Evolutionary conservation across 2,113 vertebrate genomes (phyloP).

Genomic region (Channa argus): DNA sequence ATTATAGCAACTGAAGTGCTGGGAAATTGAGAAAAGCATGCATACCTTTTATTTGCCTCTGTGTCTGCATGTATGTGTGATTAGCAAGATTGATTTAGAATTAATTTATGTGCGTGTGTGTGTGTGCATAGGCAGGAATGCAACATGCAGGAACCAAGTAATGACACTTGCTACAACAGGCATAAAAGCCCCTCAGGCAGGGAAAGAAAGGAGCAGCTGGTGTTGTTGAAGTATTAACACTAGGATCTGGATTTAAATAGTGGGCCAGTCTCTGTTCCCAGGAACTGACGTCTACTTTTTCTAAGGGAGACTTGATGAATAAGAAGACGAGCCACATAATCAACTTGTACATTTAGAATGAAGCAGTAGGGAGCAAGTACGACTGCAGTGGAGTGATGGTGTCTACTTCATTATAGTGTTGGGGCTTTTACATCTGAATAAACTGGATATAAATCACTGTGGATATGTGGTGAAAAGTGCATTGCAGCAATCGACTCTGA

Average conservation of each 20-base stretch:
- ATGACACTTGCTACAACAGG: conserved; percentile 51
- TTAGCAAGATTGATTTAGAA: conserved; percentile 35
- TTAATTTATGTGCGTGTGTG: conserved; percentile 21
- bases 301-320: conserved; percentile 35
- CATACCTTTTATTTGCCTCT: conserved; percentile 2
- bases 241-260: conserved; percentile 48
- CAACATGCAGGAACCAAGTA: conserved; percentile 49
- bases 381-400: conserved; percentile 29
- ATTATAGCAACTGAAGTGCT: not conserved
- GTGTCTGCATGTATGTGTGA: conserved; percentile 28
- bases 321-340: conserved; percentile 21
- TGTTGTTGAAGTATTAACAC: conserved; percentile 49
- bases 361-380: conserved; percentile 13
- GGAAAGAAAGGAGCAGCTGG: conserved; percentile 55
- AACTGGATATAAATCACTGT: conserved; percentile 19
- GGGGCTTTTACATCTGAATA: conserved; percentile 12
- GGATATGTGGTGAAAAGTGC: conserved; percentile 34
- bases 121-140: conserved; percentile 21
- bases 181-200: conserved; percentile 46
- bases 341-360: conserved; percentile 23
- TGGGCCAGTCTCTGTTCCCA: conserved; percentile 28
- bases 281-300: conserved; percentile 26
- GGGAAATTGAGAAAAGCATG: conserved; percentile 2
- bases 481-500: conserved; percentile 46
- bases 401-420: conserved; percentile 38